Percentiles rank a stretch among this genome's conserved stretches.
phyloP scores from a whole-genome alignment of 2,888 invertebrate genomes.

The Ectobius pallidus region DNA sequence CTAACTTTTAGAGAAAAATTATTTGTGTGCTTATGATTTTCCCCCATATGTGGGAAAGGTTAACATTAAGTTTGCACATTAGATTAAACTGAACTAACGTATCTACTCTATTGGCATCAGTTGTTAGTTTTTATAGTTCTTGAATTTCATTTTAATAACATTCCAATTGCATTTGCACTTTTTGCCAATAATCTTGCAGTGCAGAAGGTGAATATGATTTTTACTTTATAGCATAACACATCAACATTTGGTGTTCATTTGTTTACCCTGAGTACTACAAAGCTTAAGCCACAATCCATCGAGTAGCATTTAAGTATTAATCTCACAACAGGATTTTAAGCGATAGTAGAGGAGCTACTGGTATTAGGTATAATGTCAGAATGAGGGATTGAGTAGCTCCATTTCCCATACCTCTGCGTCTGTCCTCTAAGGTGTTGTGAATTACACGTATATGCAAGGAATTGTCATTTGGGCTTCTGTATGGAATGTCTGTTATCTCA shows the following conservation, averaged over 20 bases:
- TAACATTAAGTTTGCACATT: no score
- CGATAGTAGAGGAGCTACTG: slow-evolving; percentile 11
- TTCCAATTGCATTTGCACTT: no score
- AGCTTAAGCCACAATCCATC: slow-evolving; percentile 17
- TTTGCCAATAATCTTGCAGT: no score
- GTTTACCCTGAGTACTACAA: slow-evolving; percentile 27
- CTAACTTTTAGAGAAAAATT: no score
- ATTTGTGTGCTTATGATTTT: no score
- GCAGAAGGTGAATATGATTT: no score
- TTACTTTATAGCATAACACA: slow-evolving; percentile 6
- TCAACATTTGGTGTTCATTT: slow-evolving; percentile 23
- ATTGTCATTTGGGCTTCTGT: slow-evolving; percentile 31
- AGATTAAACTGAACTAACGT: no score
- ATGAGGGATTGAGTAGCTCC: slow-evolving; percentile 25
- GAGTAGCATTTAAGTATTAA: no score
- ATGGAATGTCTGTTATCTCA: slow-evolving; percentile 38
- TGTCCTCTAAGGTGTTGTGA: slow-evolving; percentile 35
- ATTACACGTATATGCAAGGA: slow-evolving; percentile 38
- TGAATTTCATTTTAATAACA: no score
- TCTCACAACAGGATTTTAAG: slow-evolving; percentile 11
- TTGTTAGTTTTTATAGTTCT: no score
- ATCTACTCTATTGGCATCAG: no score
- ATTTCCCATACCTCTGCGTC: slow-evolving; percentile 33
- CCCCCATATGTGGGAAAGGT: no score
- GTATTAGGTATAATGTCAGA: slow-evolving; percentile 17